A percentile compares a stretch with the other conserved stretches of the same genome.
These are phyloP conservation scores for Eulemur coronatus DNA, from an alignment of 2,797 vertebrate species.

Conservation along the genomic window DNA sequence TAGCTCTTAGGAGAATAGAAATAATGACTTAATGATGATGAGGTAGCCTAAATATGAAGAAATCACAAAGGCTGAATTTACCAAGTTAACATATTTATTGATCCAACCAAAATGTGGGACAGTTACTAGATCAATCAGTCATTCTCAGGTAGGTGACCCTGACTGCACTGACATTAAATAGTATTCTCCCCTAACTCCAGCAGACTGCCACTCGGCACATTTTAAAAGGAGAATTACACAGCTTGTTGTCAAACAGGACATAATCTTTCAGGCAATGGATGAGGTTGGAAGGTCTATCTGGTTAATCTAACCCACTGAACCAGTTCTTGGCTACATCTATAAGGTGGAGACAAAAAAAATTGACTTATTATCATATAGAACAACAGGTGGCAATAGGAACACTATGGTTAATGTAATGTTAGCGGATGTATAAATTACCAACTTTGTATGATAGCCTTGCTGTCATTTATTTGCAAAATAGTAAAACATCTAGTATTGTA, in stretches of 20 bases:
- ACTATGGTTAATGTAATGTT: not conserved
- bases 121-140: no score
- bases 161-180: no score
- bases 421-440: not conserved
- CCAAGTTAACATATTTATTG: not conserved
- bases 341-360: not conserved
- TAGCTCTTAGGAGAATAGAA: not conserved
- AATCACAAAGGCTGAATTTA: not conserved
- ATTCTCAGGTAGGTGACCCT: not conserved
- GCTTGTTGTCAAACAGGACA: not conserved
- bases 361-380: no score
- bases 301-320: not conserved
- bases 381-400: not conserved
- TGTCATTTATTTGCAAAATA: not conserved
- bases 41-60: not conserved
- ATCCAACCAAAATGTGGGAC: not conserved
- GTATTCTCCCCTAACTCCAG: no score
- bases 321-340: not conserved
- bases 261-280: not conserved
- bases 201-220: no score
- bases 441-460: not conserved
- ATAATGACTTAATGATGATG: not conserved
- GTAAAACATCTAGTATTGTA: not conserved
- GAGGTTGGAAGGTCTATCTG: not conserved
- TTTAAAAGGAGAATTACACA: not conserved